Percentiles rank a stretch among this genome's conserved stretches.
Evolutionary conservation across 2,888 invertebrate genomes (phyloP).

Genomic region (Drosophila austrosaltans): DNA sequence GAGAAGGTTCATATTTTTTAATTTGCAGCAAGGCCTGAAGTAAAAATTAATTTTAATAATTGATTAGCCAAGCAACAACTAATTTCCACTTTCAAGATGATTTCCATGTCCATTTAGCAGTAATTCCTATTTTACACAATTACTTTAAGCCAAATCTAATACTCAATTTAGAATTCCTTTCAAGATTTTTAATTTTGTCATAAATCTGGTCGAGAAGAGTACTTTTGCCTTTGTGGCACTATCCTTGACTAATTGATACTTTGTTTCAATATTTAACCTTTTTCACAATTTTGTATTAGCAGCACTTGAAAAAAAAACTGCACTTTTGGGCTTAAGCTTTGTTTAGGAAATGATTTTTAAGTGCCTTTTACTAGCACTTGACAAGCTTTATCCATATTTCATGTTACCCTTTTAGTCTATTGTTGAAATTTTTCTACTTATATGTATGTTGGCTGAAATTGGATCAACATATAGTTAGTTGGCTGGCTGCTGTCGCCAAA

Average conservation of each 20-base stretch:
- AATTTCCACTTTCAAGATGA: too few relatives aligned
- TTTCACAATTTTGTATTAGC: not conserved
- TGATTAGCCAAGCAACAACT: not conserved
- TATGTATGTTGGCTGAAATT: constrained; percentile 8
- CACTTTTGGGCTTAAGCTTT: not conserved
- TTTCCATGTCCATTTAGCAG: too few relatives aligned
- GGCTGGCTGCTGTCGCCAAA: constrained; percentile 37
- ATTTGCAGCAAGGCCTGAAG: not conserved
- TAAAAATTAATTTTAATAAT: not conserved
- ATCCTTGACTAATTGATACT: not conserved
- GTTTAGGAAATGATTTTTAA: not conserved
- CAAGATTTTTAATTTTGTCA: too few relatives aligned
- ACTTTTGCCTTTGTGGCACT: too few relatives aligned
- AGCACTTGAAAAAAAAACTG: not conserved
- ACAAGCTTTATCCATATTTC: constrained; percentile 4
- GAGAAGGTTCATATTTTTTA: not conserved
- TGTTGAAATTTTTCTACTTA: not conserved
- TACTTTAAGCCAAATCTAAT: too few relatives aligned
- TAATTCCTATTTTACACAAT: too few relatives aligned
- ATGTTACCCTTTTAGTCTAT: constrained; percentile 6
- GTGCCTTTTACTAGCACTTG: not conserved
- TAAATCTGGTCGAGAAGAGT: too few relatives aligned
- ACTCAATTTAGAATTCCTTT: too few relatives aligned
- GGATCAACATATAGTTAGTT: constrained; percentile 36
- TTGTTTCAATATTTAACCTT: not conserved